These are phyloP conservation scores for Motacilla alba DNA, from an alignment of 2,113 vertebrate genomes.

Conservation along the genomic window DNA sequence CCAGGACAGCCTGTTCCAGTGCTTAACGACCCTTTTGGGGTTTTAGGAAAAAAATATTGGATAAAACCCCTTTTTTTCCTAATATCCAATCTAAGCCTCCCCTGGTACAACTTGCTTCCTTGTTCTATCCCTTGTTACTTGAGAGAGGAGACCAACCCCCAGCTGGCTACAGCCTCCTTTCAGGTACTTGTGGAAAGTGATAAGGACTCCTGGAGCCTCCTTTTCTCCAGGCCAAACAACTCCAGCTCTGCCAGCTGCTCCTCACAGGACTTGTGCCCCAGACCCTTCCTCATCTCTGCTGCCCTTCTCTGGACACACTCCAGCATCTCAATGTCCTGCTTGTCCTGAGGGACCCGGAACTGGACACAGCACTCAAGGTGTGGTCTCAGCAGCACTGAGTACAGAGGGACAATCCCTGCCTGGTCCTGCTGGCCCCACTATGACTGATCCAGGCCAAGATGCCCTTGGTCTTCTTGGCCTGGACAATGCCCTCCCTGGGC, in stretches of 20 bases:
- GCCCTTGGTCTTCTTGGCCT: neutral
- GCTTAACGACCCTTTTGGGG: neutral
- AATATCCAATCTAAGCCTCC: neutral
- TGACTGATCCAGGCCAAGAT: neutral
- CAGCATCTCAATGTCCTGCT: neutral
- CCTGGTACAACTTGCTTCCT: neutral
- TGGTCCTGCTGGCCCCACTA: neutral
- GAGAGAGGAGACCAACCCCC: neutral
- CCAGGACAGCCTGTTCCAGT: neutral
- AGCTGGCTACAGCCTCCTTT: neutral
- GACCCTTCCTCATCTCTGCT: neutral
- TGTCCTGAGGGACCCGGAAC: neutral
- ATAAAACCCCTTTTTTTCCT: neutral
- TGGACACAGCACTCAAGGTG: accelerated
- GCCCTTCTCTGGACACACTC: accelerated
- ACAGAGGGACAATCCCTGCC: neutral
- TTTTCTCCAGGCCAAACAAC: neutral
- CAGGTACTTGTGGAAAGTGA: neutral
- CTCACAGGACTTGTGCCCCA: neutral
- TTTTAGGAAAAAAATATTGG: neutral
- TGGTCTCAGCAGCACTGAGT: neutral
- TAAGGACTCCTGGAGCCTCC: neutral
- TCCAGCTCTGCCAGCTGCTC: neutral
- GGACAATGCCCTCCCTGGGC: too few relatives aligned
- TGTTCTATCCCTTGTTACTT: neutral